Percentiles rank a stretch among this genome's conserved stretches.
These are phyloP conservation scores for Zalophus californianus DNA, from an alignment of 2,797 vertebrate species.

Conservation along the genomic window DNA sequence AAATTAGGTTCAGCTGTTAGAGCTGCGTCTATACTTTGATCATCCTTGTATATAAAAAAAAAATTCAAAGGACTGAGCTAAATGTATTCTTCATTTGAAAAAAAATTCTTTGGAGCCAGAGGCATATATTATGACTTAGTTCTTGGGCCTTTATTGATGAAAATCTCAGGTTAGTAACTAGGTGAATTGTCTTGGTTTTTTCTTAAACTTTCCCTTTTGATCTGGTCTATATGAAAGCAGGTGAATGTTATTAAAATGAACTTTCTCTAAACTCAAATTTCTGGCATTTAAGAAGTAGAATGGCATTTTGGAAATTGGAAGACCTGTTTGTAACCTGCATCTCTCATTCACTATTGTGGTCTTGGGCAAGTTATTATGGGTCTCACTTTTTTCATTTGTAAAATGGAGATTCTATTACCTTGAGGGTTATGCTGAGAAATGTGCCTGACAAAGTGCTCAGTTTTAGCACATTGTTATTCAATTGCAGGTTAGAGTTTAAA, in stretches of 20 bases:
- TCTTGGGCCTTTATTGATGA: not conserved
- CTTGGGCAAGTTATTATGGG: not conserved
- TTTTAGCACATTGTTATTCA: not conserved
- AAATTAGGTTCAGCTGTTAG: conserved; percentile 13
- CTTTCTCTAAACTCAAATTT: not conserved
- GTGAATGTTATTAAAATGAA: conserved; percentile 8
- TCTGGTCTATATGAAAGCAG: not conserved
- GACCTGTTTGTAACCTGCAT: not conserved
- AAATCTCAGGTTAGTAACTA: not conserved
- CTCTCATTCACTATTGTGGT: not conserved
- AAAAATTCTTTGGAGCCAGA: not conserved
- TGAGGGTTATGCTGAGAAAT: not conserved
- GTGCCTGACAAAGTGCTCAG: not conserved
- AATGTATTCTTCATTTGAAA: not conserved
- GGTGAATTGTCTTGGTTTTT: not conserved
- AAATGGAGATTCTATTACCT: not conserved
- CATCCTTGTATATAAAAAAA: not conserved
- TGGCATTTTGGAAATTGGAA: not conserved
- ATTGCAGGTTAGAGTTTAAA: not conserved
- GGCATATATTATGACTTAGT: not conserved
- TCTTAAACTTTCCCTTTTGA: not conserved
- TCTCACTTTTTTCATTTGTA: not conserved
- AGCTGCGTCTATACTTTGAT: not conserved
- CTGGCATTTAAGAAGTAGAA: not conserved
- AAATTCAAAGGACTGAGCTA: conserved; percentile 10